A percentile compares a stretch with the other conserved stretches of the same genome.
Conservation (phyloP, 2,888 invertebrate species). For the Copidosoma aretas region DNA sequence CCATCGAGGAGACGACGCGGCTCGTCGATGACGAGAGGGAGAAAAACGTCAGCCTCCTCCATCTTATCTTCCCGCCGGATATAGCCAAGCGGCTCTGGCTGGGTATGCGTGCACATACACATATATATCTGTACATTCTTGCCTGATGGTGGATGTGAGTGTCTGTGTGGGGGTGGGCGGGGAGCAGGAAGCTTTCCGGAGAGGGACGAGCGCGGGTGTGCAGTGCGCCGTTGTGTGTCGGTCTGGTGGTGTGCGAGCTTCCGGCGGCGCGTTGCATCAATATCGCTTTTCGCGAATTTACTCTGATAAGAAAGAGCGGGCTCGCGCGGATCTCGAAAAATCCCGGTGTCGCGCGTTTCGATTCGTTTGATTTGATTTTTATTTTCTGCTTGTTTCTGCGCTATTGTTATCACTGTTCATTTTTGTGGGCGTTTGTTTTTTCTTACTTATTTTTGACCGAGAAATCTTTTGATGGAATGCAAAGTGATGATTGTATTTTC, state of each 20-base stretch:
- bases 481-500: no score
- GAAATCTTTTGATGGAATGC: no score
- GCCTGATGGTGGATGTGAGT: neutral
- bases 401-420: no score
- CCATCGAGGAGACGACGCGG: constrained; percentile 90
- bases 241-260: neutral
- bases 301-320: constrained; percentile 10
- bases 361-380: neutral
- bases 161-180: neutral
- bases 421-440: no score
- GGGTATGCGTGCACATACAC: constrained; percentile 67
- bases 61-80: constrained; percentile 93
- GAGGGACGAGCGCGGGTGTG: no score
- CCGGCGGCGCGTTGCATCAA: constrained; percentile 1
- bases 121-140: neutral
- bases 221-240: neutral
- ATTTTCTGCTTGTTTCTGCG: neutral
- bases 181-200: neutral
- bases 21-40: constrained; percentile 92
- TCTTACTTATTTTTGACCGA: no score
- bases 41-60: constrained; percentile 92
- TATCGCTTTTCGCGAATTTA: constrained; percentile 16
- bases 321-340: neutral
- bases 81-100: constrained; percentile 93
- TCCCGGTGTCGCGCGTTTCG: neutral